Conservation (phyloP, 2,888 invertebrate genomes). For the Agonum fuliginosum region DNA sequence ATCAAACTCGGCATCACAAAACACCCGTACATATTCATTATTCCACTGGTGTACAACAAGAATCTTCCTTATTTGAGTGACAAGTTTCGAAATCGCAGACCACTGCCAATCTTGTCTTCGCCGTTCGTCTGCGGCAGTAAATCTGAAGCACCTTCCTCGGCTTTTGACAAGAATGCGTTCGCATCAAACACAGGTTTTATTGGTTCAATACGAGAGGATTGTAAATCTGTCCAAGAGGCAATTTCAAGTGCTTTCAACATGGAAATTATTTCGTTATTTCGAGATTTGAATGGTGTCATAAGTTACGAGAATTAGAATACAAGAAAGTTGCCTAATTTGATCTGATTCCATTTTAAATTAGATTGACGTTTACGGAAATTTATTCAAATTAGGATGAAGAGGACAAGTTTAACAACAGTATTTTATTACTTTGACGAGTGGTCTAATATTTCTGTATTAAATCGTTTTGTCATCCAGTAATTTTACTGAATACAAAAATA, state of each 20-base stretch:
- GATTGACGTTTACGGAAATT: not conserved
- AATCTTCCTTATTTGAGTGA: constrained; percentile 42
- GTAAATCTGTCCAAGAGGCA: constrained; percentile 30
- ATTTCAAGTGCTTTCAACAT: constrained; percentile 17
- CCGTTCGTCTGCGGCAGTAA: constrained; percentile 23
- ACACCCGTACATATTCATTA: constrained; percentile 38
- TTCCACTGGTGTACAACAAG: constrained; percentile 9
- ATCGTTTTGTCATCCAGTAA: too few relatives aligned
- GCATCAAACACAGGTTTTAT: constrained; percentile 46
- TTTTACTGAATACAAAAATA: too few relatives aligned
- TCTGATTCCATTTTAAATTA: not conserved
- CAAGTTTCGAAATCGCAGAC: constrained; percentile 47
- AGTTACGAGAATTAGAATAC: not conserved
- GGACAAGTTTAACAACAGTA: too few relatives aligned
- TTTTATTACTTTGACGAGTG: too few relatives aligned
- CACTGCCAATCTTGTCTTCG: constrained; percentile 28
- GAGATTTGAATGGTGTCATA: not conserved
- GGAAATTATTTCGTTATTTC: not conserved
- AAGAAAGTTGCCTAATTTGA: not conserved
- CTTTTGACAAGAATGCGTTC: constrained; percentile 45
- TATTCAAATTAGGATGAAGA: not conserved
- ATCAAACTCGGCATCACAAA: not conserved
- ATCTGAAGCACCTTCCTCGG: constrained; percentile 33
- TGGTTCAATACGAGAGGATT: constrained; percentile 19
- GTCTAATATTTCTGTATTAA: too few relatives aligned